A percentile compares a stretch with the other conserved stretches of the same genome.
Conservation (phyloP, 35 echinoderm and acorn worm genomes). For the Ptychodera flava region DNA sequence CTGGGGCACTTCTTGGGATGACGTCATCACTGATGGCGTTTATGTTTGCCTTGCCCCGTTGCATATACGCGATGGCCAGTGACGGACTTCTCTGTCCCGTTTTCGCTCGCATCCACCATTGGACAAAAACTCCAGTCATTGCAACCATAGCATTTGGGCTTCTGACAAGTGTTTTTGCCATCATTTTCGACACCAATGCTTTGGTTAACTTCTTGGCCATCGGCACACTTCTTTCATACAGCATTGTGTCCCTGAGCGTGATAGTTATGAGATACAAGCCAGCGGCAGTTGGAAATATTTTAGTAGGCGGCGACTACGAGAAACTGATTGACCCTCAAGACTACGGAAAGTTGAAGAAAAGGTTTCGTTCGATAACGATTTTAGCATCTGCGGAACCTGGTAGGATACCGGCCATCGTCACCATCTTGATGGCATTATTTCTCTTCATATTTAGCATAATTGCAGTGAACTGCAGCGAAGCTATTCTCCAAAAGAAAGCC, state of each 20-base stretch:
- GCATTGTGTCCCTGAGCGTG: too few species aligned
- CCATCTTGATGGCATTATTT: too few species aligned
- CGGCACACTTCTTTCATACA: too few species aligned
- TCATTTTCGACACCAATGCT: too few species aligned
- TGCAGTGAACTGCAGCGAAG: constrained; percentile 27
- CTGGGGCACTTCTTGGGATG: constrained; percentile 47
- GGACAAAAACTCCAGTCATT: background rate
- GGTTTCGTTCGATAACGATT: background rate
- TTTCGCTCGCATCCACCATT: background rate
- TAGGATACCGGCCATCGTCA: background rate
- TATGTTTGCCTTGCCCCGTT: background rate
- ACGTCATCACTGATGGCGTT: too few species aligned
- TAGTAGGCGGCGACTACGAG: background rate
- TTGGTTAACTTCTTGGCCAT: too few species aligned
- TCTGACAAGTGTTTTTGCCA: background rate
- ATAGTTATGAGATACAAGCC: too few species aligned
- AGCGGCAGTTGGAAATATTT: too few species aligned
- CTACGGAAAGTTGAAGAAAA: background rate
- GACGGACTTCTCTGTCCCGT: background rate
- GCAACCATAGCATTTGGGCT: background rate
- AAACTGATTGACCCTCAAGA: constrained; percentile 4
- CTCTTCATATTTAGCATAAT: constrained; percentile 24
- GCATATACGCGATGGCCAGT: background rate
- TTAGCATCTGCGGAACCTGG: background rate
- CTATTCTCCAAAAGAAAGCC: background rate